Percentiles rank a stretch among this genome's conserved stretches.
Conservation (phyloP, 1,140 invertebrate genomes). For the Nasonia vitripennis region DNA sequence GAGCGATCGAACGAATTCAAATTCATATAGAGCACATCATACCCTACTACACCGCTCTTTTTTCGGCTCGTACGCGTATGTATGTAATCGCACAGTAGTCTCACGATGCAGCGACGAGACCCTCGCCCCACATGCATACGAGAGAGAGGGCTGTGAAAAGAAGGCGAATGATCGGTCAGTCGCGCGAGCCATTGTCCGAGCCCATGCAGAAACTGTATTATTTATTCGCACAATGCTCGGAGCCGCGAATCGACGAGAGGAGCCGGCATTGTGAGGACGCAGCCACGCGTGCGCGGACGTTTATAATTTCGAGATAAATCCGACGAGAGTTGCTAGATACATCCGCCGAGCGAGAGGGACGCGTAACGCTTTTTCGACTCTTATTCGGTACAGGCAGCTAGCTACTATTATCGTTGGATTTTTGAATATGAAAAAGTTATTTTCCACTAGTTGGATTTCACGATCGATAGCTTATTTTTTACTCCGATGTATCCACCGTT, state of each 20-base stretch:
- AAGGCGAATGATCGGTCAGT: not conserved
- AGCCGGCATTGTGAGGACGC: not conserved
- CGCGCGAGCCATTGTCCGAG: not conserved
- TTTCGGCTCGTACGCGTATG: not conserved
- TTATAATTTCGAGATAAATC: slow-evolving; percentile 5
- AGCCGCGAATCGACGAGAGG: not conserved
- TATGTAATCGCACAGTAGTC: not conserved
- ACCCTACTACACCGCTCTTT: not conserved
- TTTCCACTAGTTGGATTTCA: not conserved
- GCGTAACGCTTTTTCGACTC: not conserved
- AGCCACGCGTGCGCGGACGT: not conserved
- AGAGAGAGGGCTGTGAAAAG: not conserved
- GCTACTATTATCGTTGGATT: not conserved
- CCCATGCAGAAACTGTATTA: not conserved
- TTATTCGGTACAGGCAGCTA: too few species aligned
- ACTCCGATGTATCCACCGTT: too few species aligned
- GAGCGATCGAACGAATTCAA: too few species aligned
- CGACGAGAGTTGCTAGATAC: not conserved
- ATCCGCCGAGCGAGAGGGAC: not conserved
- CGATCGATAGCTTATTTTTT: too few species aligned
- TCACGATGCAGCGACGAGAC: not conserved
- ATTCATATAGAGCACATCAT: not conserved
- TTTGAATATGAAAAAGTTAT: not conserved
- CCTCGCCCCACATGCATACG: not conserved
- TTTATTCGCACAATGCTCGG: not conserved